A percentile compares a stretch with the other conserved stretches of the same genome.
Conservation (phyloP, 2,888 invertebrate genomes). For the Yponomeuta plumbellus region DNA sequence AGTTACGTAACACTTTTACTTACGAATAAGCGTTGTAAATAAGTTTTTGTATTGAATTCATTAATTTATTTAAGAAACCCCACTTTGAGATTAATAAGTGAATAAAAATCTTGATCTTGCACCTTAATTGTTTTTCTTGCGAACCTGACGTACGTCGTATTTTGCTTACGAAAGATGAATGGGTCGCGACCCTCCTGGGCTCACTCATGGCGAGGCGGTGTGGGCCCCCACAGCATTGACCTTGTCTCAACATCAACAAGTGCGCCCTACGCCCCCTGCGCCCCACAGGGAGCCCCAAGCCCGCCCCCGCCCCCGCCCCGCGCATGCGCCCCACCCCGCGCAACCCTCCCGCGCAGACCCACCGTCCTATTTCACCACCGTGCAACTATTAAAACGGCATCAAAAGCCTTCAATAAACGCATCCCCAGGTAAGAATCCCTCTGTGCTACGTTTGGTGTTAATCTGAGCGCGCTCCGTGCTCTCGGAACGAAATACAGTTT, state of each 20-base stretch:
- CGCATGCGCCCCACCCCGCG: constrained; percentile 41
- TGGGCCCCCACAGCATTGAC: constrained; percentile 14
- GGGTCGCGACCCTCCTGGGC: background rate
- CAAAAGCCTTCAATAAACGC: constrained; percentile 41
- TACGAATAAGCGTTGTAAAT: constrained; percentile 36
- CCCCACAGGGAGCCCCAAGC: constrained; percentile 15
- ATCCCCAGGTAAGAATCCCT: constrained; percentile 48
- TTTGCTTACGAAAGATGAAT: background rate
- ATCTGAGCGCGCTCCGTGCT: background rate
- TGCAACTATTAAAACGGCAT: constrained; percentile 56
- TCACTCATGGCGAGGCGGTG: background rate
- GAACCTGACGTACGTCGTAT: background rate
- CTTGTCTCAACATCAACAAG: constrained; percentile 13
- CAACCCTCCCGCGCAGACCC: constrained; percentile 53
- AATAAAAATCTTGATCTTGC: constrained; percentile 58
- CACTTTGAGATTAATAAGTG: constrained; percentile 46
- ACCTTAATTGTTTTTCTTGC: background rate
- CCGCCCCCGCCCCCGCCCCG: constrained; percentile 23
- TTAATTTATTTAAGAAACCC: constrained; percentile 51
- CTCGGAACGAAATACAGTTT: background rate
- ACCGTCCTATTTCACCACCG: constrained; percentile 53
- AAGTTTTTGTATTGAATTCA: constrained; percentile 59
- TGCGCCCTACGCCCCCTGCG: constrained; percentile 23
- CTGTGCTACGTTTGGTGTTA: constrained; percentile 21
- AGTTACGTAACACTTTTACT: constrained; percentile 29